Percentiles rank a stretch among this genome's conserved stretches.
Evolutionary conservation across 2,888 invertebrate species (phyloP).

Genomic region (Lasius platythorax): DNA sequence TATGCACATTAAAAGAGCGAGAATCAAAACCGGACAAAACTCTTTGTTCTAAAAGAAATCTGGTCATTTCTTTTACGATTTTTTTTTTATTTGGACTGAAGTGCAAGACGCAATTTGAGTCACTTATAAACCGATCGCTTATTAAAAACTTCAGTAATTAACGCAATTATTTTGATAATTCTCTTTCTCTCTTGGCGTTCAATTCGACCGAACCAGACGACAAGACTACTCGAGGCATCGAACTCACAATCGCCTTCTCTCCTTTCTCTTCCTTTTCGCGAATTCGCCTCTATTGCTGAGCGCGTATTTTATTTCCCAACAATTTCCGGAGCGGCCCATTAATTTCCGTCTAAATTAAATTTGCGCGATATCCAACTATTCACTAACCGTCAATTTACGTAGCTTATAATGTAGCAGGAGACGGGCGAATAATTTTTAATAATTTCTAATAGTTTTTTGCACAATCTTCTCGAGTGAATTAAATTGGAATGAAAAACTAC

Average conservation of each 20-base stretch:
- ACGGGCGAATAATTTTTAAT: background rate
- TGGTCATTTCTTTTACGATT: background rate
- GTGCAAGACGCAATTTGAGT: constrained; percentile 4
- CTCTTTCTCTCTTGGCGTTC: constrained; percentile 36
- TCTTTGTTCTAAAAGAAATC: background rate
- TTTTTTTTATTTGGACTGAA: background rate
- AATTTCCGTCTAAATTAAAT: constrained; percentile 43
- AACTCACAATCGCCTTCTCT: constrained; percentile 8
- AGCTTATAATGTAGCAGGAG: background rate
- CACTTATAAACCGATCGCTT: constrained; percentile 48
- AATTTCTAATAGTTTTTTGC: too few species aligned
- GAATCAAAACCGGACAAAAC: background rate
- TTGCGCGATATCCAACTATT: constrained; percentile 16
- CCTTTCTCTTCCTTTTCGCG: background rate
- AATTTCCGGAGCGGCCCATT: constrained; percentile 37
- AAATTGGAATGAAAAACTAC: background rate
- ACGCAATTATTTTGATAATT: constrained; percentile 51
- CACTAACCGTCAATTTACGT: background rate
- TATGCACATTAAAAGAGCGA: background rate
- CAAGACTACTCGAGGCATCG: constrained; percentile 37
- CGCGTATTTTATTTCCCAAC: constrained; percentile 29
- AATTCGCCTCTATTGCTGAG: constrained; percentile 33
- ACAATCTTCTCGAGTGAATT: background rate
- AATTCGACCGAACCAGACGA: constrained; percentile 51
- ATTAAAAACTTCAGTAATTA: constrained; percentile 52